Evolutionary conservation across 2,113 vertebrate species (phyloP), one percentile per base, ranked within the genome.

Genomic region (Ondatra zibethicus): DNA sequence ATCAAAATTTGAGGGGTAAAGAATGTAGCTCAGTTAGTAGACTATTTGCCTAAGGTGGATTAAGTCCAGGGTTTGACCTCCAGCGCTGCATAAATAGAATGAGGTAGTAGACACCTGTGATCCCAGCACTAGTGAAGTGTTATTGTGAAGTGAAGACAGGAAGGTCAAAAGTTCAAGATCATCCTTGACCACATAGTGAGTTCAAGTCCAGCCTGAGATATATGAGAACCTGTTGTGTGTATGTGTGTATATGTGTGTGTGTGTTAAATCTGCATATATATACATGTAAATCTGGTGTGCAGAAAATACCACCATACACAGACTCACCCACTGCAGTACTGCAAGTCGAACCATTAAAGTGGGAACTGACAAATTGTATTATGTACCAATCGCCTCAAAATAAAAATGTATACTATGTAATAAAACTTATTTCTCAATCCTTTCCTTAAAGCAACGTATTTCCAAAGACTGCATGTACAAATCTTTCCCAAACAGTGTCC

Each of bases 361-460:
- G 42, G 39, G 11, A 70, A 82, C 66, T 88, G 33, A 63, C 47
- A 58, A 92, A 36, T 63, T 82, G 36, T 36, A 70, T 45, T 89
- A 92, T 95, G 14, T 25, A 42, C 75, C 75, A 93, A 16, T 96
- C 80, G 78, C 45, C 86, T 92, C 42, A 85, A 31, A 76, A 68
- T 23, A 86, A 85, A 91, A 39, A 63, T 31, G 42, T 1, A 17
- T 2, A 12, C 27, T 4, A 12, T 29, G 63, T 36, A 72, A 89
- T 68, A 50, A 77, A 55, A 63, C n/a, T 61, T 87, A n/a, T 96
- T 94, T 89, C 17, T 5, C 25, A 95, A 33, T 93, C 17, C 9
- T 76, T 65, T 29, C 42, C 42, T 77, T 91, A 78, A 21, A 78
- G 52, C 36, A 82, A n/a, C 52, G 14, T 72, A 87, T 88, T 90